Conservation (phyloP, 2,113 vertebrate genomes). For the Microtus montanus region DNA sequence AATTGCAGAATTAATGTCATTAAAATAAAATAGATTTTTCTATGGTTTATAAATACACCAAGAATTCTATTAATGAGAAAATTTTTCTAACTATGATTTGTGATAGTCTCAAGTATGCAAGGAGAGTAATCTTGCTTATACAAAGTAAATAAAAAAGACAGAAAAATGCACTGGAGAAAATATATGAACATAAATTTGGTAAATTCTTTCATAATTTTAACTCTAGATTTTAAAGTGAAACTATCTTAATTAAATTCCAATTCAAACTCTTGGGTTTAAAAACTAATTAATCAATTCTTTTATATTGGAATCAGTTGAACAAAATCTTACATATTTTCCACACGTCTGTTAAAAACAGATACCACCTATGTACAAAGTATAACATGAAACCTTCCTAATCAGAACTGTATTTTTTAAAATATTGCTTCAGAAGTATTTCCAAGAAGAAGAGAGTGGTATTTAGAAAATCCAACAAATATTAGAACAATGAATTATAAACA, state of each 20-base stretch:
- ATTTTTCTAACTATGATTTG: constrained; percentile 49
- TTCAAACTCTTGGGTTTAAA: neutral
- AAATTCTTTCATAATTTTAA: neutral
- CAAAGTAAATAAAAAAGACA: neutral
- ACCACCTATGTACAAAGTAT: neutral
- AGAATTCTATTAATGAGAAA: constrained; percentile 59
- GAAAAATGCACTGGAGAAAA: neutral
- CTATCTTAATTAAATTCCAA: neutral
- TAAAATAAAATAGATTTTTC: constrained; percentile 44
- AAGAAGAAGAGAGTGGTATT: neutral
- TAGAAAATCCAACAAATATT: neutral
- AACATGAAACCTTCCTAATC: neutral
- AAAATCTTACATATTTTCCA: neutral
- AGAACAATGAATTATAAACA: neutral
- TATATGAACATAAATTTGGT: neutral
- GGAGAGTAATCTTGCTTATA: constrained; percentile 30
- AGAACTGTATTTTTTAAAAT: neutral
- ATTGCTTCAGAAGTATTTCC: neutral
- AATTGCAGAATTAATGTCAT: constrained; percentile 46
- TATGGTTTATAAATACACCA: constrained; percentile 58
- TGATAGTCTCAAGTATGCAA: constrained; percentile 18
- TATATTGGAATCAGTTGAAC: neutral
- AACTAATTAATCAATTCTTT: constrained; percentile 2
- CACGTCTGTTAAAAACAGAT: neutral
- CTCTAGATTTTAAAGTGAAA: constrained; percentile 26